These are phyloP conservation scores for Dicaeum eximium DNA, from an alignment of 2,113 vertebrate species.

Conservation along the genomic window DNA sequence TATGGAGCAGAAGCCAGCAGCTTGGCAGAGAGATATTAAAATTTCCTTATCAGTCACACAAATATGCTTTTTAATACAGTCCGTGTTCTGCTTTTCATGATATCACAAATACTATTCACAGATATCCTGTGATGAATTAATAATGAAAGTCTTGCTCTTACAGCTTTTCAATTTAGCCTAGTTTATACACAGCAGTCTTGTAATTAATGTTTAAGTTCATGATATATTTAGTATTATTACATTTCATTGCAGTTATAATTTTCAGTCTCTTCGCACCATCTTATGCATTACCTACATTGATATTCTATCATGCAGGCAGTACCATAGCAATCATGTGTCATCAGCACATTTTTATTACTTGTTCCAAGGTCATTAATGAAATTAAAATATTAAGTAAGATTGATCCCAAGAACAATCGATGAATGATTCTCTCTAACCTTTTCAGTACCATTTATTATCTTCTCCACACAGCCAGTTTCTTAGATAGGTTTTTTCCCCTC, in stretches of 20 bases:
- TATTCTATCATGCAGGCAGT: background rate
- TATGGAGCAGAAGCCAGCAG: background rate
- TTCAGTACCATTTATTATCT: background rate
- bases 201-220: background rate
- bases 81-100: background rate
- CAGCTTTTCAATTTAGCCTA: background rate
- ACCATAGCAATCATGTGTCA: background rate
- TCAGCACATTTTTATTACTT: conserved; percentile 13
- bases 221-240: background rate
- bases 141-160: background rate
- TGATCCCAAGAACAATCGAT: background rate
- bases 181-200: background rate
- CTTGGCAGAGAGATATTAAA: background rate
- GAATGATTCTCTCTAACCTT: background rate
- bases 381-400: conserved; percentile 29
- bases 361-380: conserved; percentile 23
- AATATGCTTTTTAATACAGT: background rate
- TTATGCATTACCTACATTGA: background rate
- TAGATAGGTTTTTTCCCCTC: background rate
- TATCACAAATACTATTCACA: background rate
- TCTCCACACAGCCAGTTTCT: background rate
- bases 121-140: background rate
- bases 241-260: background rate
- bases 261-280: background rate
- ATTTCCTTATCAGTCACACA: background rate